Conservation (phyloP, 2,113 vertebrate species). For the Megaceryle torquata region DNA sequence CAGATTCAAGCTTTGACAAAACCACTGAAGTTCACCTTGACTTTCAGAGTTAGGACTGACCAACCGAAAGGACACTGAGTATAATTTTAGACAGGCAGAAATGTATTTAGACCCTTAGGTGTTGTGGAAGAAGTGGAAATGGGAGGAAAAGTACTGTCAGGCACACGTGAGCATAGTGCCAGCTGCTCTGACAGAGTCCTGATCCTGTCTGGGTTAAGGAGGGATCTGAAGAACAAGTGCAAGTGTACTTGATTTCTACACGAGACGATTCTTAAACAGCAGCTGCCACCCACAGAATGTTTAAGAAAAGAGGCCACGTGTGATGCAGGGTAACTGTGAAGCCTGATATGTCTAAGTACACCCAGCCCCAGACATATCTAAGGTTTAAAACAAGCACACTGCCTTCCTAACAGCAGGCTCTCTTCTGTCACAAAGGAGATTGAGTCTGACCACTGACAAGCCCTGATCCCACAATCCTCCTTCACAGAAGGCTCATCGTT, state of each 20-base stretch:
- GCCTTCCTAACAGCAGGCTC: slow-evolving; percentile 5
- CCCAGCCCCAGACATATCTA: background rate
- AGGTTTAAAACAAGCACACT: background rate
- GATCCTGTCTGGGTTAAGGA: background rate
- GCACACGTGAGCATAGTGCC: background rate
- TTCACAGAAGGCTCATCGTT: slow-evolving; percentile 17
- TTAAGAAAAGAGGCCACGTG: background rate
- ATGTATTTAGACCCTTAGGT: slow-evolving; percentile 46
- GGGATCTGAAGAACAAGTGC: slow-evolving; percentile 24
- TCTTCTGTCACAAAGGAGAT: background rate
- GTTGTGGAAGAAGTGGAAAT: background rate
- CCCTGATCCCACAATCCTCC: slow-evolving; percentile 45
- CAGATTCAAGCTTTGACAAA: slow-evolving; percentile 65
- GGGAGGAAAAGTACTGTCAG: background rate
- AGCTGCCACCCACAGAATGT: slow-evolving; percentile 18
- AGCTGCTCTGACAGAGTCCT: background rate
- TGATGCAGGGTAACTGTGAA: background rate
- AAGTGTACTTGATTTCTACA: background rate
- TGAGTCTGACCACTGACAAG: slow-evolving; percentile 24
- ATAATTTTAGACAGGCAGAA: slow-evolving; percentile 38
- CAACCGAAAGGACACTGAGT: slow-evolving; percentile 36
- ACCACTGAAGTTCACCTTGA: slow-evolving; percentile 60
- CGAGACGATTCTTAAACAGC: background rate
- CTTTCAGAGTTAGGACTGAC: slow-evolving; percentile 48
- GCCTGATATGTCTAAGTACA: background rate